These are phyloP conservation scores for Drosophila fuyamai DNA, from an alignment of 1,140 invertebrate genomes.

Conservation along the genomic window DNA sequence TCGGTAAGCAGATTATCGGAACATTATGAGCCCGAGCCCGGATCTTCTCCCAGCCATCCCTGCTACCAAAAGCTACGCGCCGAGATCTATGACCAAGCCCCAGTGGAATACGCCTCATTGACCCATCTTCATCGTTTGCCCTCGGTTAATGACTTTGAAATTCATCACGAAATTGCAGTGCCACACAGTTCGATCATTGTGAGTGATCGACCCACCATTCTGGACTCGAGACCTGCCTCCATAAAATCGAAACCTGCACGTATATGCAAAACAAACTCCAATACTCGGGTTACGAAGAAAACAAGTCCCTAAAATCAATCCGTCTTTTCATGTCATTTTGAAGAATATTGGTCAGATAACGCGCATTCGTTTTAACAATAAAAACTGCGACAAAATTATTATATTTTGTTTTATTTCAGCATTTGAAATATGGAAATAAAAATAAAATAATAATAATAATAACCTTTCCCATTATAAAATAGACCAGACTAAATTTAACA, in stretches of 20 bases:
- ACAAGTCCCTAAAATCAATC: background rate
- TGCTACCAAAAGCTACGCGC: conserved; percentile 59
- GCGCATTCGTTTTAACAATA: background rate
- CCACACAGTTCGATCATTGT: background rate
- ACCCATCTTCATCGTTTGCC: conserved; percentile 1
- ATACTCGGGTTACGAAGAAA: too few species aligned
- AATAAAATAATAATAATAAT: too few species aligned
- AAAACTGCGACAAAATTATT: too few species aligned
- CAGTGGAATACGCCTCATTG: background rate
- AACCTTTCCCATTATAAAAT: too few species aligned
- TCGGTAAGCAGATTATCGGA: background rate
- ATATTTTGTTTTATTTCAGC: too few species aligned
- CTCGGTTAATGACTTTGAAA: background rate
- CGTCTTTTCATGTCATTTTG: background rate
- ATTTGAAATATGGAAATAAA: too few species aligned
- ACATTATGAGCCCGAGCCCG: conserved; percentile 31
- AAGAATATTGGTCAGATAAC: background rate
- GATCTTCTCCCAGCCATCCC: conserved; percentile 32
- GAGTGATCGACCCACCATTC: background rate
- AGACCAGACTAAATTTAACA: background rate
- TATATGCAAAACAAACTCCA: background rate
- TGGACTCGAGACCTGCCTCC: background rate
- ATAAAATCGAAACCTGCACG: background rate
- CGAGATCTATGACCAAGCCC: background rate
- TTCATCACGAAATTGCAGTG: background rate